These are phyloP conservation scores for Macropis europaea DNA, from an alignment of 2,888 invertebrate species.

Conservation along the genomic window DNA sequence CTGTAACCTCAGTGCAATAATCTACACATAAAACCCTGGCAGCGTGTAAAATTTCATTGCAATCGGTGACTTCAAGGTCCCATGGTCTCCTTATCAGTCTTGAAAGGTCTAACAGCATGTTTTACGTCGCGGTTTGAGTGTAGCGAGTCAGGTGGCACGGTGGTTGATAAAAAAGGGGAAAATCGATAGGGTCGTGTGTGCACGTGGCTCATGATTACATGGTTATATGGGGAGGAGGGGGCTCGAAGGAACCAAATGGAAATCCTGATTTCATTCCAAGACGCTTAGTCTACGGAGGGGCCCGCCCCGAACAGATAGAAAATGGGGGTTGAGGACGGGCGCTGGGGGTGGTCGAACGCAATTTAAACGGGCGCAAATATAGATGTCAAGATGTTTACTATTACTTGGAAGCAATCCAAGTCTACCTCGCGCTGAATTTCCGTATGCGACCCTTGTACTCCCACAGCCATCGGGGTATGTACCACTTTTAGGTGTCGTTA, in stretches of 20 bases:
- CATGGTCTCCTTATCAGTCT: too few species aligned
- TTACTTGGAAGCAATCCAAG: slow-evolving; percentile 73
- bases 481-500: slow-evolving; percentile 43
- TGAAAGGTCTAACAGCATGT: too few species aligned
- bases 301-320: slow-evolving; percentile 23
- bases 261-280: slow-evolving; percentile 63
- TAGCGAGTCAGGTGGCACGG: slow-evolving; percentile 4
- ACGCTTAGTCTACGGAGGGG: slow-evolving; percentile 23
- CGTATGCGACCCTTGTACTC: slow-evolving; percentile 61
- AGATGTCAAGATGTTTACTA: slow-evolving; percentile 77
- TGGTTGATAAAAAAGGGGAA: not conserved
- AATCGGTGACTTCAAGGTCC: too few species aligned
- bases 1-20: too few species aligned
- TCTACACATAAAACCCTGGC: too few species aligned
- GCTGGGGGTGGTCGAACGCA: slow-evolving; percentile 63
- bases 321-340: slow-evolving; percentile 41
- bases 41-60: too few species aligned
- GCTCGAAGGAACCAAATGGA: slow-evolving; percentile 56
- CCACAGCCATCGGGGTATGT: slow-evolving; percentile 19
- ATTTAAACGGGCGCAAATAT: slow-evolving; percentile 74
- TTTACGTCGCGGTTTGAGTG: slow-evolving; percentile 27
- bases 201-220: slow-evolving; percentile 38
- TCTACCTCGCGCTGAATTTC: slow-evolving; percentile 65
- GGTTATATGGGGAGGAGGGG: slow-evolving; percentile 16
- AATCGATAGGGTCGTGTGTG: slow-evolving; percentile 5